Conservation (phyloP, 2,888 invertebrate species). For the Plagodis dolabraria region DNA sequence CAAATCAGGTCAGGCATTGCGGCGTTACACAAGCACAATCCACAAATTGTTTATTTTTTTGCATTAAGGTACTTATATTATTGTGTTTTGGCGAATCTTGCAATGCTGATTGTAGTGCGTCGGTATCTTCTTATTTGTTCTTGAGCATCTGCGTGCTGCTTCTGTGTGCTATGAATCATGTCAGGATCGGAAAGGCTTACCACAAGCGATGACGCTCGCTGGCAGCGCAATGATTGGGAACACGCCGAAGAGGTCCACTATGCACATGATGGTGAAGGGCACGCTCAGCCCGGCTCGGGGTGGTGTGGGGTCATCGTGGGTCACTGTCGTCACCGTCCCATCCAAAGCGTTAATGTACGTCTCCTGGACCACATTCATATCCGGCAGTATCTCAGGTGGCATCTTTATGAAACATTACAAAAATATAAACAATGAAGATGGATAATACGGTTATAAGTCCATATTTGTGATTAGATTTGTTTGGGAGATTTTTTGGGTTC, state of each 20-base stretch:
- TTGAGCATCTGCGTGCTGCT: too few species aligned
- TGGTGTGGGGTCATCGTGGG: constrained; percentile 56
- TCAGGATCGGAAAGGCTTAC: constrained; percentile 60
- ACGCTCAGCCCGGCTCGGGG: constrained; percentile 85
- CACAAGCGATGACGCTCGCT: constrained; percentile 90
- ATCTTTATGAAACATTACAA: constrained; percentile 16
- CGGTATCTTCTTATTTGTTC: neutral
- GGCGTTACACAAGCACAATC: too few species aligned
- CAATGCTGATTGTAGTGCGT: neutral
- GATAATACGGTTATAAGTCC: too few species aligned
- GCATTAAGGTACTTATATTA: too few species aligned
- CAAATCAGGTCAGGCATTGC: too few species aligned
- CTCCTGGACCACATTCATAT: constrained; percentile 52
- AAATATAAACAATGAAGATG: too few species aligned
- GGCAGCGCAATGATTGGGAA: constrained; percentile 92
- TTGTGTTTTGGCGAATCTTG: too few species aligned
- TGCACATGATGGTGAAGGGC: constrained; percentile 89
- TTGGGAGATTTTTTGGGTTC: too few species aligned
- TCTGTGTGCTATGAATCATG: too few species aligned
- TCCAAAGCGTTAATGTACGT: constrained; percentile 31
- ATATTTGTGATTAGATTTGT: too few species aligned
- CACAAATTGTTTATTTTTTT: too few species aligned
- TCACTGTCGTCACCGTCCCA: constrained; percentile 30
- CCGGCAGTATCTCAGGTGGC: constrained; percentile 2
- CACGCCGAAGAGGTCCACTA: constrained; percentile 93